Evolutionary conservation across 2,888 invertebrate species (phyloP).

Genomic region (Pelosia muscerda): DNA sequence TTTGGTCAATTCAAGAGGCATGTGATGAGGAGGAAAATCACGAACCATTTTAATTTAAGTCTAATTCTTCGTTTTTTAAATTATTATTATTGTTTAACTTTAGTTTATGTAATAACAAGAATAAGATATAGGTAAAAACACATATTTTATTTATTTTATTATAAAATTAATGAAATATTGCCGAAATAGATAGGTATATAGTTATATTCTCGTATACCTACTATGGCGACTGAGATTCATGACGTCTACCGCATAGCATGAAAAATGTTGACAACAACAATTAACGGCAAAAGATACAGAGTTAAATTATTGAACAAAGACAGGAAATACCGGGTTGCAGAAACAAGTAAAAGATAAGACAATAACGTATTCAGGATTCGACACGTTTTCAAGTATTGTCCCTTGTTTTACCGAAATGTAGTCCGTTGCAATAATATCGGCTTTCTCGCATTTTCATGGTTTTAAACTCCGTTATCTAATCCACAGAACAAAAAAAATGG

Average conservation of each 20-base stretch:
- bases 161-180: neutral
- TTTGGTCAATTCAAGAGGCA: too few species aligned
- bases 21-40: too few species aligned
- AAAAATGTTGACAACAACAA: slow-evolving; percentile 29
- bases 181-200: neutral
- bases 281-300: slow-evolving; percentile 39
- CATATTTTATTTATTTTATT: too few species aligned
- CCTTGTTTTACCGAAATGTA: slow-evolving; percentile 44
- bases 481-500: neutral
- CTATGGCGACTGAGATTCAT: neutral
- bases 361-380: slow-evolving; percentile 80
- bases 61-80: too few species aligned
- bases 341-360: slow-evolving; percentile 61
- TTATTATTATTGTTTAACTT: too few species aligned
- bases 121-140: too few species aligned
- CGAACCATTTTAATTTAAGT: too few species aligned
- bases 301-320: slow-evolving; percentile 58
- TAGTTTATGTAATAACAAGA: too few species aligned
- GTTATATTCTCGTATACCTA: neutral
- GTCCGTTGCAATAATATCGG: slow-evolving; percentile 24
- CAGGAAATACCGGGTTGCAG: slow-evolving; percentile 64
- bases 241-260: slow-evolving; percentile 18
- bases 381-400: slow-evolving; percentile 76
- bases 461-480: slow-evolving; percentile 23
- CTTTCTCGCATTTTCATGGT: slow-evolving; percentile 42